Evolutionary conservation across 2,888 invertebrate species (phyloP).

Genomic region (Hydroisotoma schaefferi): DNA sequence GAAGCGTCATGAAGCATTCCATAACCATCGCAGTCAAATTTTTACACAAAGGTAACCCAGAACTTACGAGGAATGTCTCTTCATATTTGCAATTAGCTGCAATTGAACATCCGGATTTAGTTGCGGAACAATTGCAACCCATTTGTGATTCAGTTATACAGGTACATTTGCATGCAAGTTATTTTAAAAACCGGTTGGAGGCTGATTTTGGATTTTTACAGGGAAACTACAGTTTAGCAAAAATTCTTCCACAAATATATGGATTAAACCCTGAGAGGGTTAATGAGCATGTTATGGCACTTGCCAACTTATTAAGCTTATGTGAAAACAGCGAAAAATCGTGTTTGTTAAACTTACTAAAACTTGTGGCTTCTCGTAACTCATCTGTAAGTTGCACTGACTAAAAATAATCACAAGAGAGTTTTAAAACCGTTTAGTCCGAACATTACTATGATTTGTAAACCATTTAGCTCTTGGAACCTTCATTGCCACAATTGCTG

Average conservation of each 20-base stretch:
- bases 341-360: conserved; percentile 76
- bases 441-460: not conserved
- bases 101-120: conserved; percentile 78
- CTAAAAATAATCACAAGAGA: not conserved
- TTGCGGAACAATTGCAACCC: conserved; percentile 81
- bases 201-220: conserved; percentile 66
- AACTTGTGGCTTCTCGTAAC: conserved; percentile 63
- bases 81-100: conserved; percentile 89
- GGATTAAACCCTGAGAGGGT: conserved; percentile 81
- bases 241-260: conserved; percentile 86
- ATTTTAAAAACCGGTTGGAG: conserved; percentile 28
- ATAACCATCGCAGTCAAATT: conserved; percentile 89
- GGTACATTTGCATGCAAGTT: no score
- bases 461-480: conserved; percentile 64
- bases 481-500: conserved; percentile 75
- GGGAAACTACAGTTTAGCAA: conserved; percentile 82
- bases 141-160: conserved; percentile 87
- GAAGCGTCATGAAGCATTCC: conserved; percentile 74
- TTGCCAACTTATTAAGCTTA: conserved; percentile 73
- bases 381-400: not conserved
- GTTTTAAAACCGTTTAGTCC: not conserved
- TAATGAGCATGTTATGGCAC: conserved; percentile 75
- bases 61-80: conserved; percentile 83
- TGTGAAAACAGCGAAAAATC: conserved; percentile 83
- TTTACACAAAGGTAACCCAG: conserved; percentile 82